Conservation (phyloP, 2,888 invertebrate genomes). For the Anticlea derivata region DNA sequence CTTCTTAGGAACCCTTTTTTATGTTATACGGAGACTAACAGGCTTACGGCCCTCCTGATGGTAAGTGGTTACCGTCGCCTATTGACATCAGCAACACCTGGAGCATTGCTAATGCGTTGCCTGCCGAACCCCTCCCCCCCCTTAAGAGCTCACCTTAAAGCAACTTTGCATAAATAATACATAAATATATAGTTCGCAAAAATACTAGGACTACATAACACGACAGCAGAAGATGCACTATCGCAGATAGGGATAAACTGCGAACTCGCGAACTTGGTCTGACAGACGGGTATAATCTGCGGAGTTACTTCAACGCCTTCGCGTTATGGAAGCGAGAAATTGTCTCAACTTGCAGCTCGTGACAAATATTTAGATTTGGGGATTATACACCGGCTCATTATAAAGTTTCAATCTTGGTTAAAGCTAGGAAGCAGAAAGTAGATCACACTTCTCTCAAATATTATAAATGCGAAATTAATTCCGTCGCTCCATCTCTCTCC, state of each 20-base stretch:
- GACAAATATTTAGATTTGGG: conserved; percentile 26
- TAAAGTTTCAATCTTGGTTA: conserved; percentile 10
- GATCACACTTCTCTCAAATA: too few species aligned
- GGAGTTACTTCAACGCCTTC: conserved; percentile 36
- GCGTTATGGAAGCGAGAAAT: conserved; percentile 16
- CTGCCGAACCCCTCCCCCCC: too few species aligned
- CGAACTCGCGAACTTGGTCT: conserved; percentile 42
- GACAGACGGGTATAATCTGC: conserved; percentile 40
- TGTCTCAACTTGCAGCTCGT: conserved; percentile 24
- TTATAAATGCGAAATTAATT: too few species aligned
- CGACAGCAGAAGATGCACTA: conserved; percentile 19
- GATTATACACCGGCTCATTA: conserved; percentile 20
- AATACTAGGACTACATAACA: conserved; percentile 22
- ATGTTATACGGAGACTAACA: too few species aligned
- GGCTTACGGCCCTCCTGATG: too few species aligned
- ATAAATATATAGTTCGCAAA: conserved; percentile 38
- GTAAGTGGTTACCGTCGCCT: too few species aligned
- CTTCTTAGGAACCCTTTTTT: too few species aligned
- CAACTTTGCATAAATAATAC: too few species aligned
- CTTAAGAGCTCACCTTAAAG: too few species aligned
- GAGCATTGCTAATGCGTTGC: too few species aligned
- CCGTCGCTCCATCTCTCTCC: too few species aligned
- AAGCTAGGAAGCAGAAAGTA: not conserved
- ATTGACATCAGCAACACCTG: too few species aligned
- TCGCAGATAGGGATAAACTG: conserved; percentile 32